Base-by-base conservation (phyloP, 2,113 vertebrate species). In the Trogon surrucura region DNA sequence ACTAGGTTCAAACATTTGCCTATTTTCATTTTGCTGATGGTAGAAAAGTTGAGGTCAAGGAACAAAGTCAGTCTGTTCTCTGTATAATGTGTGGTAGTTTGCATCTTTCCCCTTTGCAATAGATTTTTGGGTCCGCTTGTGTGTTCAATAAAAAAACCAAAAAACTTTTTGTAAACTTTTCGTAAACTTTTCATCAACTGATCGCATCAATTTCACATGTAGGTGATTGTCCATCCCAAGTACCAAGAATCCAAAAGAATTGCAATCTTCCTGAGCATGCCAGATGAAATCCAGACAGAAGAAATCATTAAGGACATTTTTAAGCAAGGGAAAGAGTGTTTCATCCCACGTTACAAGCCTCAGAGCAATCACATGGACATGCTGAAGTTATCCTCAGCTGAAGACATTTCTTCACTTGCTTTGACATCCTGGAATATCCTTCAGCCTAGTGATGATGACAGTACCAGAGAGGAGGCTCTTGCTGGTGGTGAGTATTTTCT, bases 241-340 rank as follows among this genome's bases (percentile, higher is more conserved):
- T 99, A 99, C 93, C 95, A 96, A 62, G 97, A 97, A 53, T 98
- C 98, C 79, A 72, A 96, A 95, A 98, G 99, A 57, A 96, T 99
- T 26, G 99, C 99, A 13, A 97, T 99, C 94, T 99, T 99, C 73
- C 97, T 99, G 96, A 99, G 98, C 97, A 99, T 99, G 99, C 89
- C 97, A 2, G 99, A 99, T 86, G 99, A 99, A 96, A 97, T 99
- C 19, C 94, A 97, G 88, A 99, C 99, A 1, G 98, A 98, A 62
- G 98, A 98, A 82, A 99, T 99, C 91, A 97, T 99, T 88, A 96
- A 95, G 81, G 97, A 99, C 88, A 96, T 98, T 45, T 99, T 99
- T 38, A 98, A 85, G 45, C 85, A 78, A 75, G 98, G 98, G 9
- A 99, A 99, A 91, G 97, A 97, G 89, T 99, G 99, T 96, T 99